Evolutionary conservation across 2,888 invertebrate species (phyloP).

Genomic region (Sinohyriopsis cumingii): DNA sequence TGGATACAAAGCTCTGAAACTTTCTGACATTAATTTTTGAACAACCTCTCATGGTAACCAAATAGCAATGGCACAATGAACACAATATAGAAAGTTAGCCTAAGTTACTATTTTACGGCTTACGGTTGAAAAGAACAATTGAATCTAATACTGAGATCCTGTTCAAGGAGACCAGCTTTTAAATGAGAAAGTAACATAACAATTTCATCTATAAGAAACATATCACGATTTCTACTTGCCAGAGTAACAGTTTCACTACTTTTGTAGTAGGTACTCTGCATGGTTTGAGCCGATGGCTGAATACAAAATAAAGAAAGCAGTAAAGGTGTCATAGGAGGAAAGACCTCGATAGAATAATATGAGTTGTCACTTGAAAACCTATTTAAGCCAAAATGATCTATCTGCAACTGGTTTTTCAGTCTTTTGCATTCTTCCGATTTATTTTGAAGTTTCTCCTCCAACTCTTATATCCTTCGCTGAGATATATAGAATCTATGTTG

Average conservation of each 20-base stretch:
- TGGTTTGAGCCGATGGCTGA: conserved; percentile 13
- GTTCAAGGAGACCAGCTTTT: conserved; percentile 12
- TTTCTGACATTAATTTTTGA: too few species aligned
- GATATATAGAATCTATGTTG: too few species aligned
- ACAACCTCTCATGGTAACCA: too few species aligned
- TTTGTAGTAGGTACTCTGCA: conserved; percentile 20
- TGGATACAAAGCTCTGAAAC: too few species aligned
- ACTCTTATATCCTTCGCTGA: too few species aligned
- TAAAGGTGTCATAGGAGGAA: background rate
- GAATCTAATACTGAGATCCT: conserved; percentile 21
- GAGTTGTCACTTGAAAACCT: too few species aligned
- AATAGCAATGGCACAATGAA: conserved; percentile 16
- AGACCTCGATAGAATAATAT: too few species aligned
- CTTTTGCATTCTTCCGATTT: too few species aligned
- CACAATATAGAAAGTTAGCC: conserved; percentile 21
- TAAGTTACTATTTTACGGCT: conserved; percentile 16
- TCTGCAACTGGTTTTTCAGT: too few species aligned
- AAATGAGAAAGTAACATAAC: conserved; percentile 24
- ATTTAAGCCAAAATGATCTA: too few species aligned
- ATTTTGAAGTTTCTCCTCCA: too few species aligned
- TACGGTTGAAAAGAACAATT: conserved; percentile 20
- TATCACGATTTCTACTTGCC: conserved; percentile 11
- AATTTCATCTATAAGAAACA: conserved; percentile 22
- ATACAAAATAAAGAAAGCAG: conserved; percentile 9
- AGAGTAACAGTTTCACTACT: conserved; percentile 6